Base-by-base conservation (phyloP, 1,140 invertebrate genomes). In the Chelonus insularis region DNA sequence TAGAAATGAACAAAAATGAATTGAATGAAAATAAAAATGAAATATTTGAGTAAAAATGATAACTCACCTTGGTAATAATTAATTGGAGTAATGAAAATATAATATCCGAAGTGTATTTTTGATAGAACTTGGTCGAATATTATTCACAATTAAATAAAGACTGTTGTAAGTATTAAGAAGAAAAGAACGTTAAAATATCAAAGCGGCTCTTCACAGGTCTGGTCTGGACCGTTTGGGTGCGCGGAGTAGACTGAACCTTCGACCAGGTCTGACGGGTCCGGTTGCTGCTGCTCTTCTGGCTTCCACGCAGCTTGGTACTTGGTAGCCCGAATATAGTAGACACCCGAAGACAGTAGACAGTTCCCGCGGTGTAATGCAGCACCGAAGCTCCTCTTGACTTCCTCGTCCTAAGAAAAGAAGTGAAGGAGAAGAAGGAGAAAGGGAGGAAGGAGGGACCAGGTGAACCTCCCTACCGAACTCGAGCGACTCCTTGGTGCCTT, bases 151-250 rank as follows among this genome's bases (percentile, higher is more conserved):
- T 21, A 20, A 14, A 36, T 11, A 6, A 16, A 23, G 25, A 20
- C 9, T 57, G 55, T 18, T 43, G 55, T 25, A 18, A n/a, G n/a
- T n/a, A n/a, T n/a, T n/a, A n/a, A n/a, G n/a, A 16, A 16, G 14
- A 16, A 9, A 18, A 18, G 16, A 16, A 47, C n/a, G 41, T 39
- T 9, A n/a, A 55, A 36, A 37, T 39, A 25, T 48, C 18, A 32
- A 55, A 56, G 9, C 11, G 6, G 39, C 39, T 56, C 68, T 71
- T 75, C 71, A 77, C 9, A 14, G 50, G 18, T 20, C 39, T 39
- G 78, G 80, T 82, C 77, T 81, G 76, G 77, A 81, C 75, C 76
- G 78, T 82, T 80, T 81, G 79, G 78, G 68, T 74, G 80, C 78
- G 75, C 78, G 78, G 78, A 77, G 76, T 79, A 73, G 80, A 82